Evolutionary conservation across 1,140 invertebrate genomes (phyloP), one percentile per base, ranked within the genome.

Genomic region (Magallana ariakensis): DNA sequence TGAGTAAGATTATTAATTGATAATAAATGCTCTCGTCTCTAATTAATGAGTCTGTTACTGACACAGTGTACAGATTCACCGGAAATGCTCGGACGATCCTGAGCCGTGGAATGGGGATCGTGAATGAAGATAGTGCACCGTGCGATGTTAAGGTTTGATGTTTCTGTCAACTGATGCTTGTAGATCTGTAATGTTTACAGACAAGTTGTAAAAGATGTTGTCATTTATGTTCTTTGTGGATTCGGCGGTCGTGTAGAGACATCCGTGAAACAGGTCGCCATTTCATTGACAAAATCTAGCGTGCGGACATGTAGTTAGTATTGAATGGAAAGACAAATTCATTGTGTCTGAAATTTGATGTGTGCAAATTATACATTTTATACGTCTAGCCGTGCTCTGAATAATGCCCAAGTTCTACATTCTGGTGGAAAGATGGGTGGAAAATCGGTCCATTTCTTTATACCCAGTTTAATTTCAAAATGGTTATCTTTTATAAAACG

Each of bases 1-100:
- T 75, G 66, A 75, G 66, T 75, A 75, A 75, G 19, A 75, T 75
- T 75, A 75, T 75, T 75, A 75, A 75, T 75, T 75, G 66, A 5
- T 75, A 26, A 3, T 26, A 75, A 75, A 75, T 22, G 58, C 33
- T 46, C 22, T 11, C 66, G 5, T 75, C 66, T 26, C 66, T 75
- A 26, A 75, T 75, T 75, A 75, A 75, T 26, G 66, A 11, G 33
- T 46, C 33, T 46, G 33, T 46, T 46, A 46, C 33, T 46, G 33
- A 46, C 33, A 5, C 33, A 46, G 33, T 46, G 33, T 5, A 46
- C 5, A 5, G 33, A 22, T 26, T 26, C 66, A 75, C 66, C 22
- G 66, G 66, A 75, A 26, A 75, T 75, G 66, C 33, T 26, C 19
- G 19, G 22, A 75, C 22, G 66, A 75, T 0, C 13, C 58, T 5